phyloP scores from a whole-genome alignment of 2,888 invertebrate genomes.

The Aspidiotus destructor region DNA sequence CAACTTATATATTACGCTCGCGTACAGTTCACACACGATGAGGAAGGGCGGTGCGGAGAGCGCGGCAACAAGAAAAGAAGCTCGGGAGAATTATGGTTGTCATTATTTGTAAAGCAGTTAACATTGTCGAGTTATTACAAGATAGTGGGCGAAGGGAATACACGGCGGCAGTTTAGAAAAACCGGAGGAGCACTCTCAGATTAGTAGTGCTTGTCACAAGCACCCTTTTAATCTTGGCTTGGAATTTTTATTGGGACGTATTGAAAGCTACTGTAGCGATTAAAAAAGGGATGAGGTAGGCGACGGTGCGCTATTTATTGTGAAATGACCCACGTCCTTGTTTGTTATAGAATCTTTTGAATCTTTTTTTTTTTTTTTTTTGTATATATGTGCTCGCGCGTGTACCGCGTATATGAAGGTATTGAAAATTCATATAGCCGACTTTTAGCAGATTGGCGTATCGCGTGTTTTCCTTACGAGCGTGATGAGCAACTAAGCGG shows the following conservation, averaged over 20 bases:
- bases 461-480: background rate
- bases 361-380: constrained; percentile 23
- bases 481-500: background rate
- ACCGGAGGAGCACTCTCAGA: constrained; percentile 20
- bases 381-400: background rate
- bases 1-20: constrained; percentile 15
- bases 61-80: constrained; percentile 17
- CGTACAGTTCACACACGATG: constrained; percentile 12
- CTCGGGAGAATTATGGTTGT: constrained; percentile 30
- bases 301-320: constrained; percentile 32
- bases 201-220: constrained; percentile 34
- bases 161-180: constrained; percentile 19
- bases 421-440: background rate
- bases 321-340: constrained; percentile 33
- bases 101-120: constrained; percentile 29
- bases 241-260: constrained; percentile 34
- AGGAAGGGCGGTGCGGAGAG: background rate
- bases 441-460: constrained; percentile 2
- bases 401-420: background rate
- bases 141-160: constrained; percentile 7
- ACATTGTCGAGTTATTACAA: constrained; percentile 28
- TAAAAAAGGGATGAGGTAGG: constrained; percentile 23
- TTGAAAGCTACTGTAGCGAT: constrained; percentile 33
- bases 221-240: constrained; percentile 32
- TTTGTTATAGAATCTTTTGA: constrained; percentile 33